A percentile compares a stretch with the other conserved stretches of the same genome.
Evolutionary conservation across 2,797 vertebrate genomes (phyloP).

Genomic region (Malacoraja senta): DNA sequence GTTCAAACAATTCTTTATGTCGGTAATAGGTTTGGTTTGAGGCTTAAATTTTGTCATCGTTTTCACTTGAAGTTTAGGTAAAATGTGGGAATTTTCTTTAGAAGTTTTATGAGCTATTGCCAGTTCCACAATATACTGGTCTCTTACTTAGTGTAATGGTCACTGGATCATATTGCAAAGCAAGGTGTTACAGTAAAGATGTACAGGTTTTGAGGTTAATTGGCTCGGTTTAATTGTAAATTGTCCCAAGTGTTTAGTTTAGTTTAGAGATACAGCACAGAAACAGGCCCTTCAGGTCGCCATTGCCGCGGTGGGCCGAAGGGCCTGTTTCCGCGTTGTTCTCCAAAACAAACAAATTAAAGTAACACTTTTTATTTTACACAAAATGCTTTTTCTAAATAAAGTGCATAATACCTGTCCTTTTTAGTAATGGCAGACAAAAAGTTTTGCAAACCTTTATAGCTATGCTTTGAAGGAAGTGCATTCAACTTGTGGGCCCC

Average conservation of each 20-base stretch:
- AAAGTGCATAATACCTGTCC: not conserved
- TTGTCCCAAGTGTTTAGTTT: too few species aligned
- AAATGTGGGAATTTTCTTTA: not conserved
- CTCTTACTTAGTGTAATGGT: not conserved
- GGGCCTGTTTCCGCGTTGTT: too few species aligned
- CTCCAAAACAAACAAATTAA: too few species aligned
- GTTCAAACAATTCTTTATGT: not conserved
- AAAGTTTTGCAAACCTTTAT: not conserved
- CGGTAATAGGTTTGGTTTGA: not conserved
- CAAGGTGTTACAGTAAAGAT: not conserved
- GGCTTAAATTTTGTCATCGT: not conserved
- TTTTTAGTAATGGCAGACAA: not conserved
- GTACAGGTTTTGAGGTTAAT: too few species aligned
- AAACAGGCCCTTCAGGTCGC: too few species aligned
- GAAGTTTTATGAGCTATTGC: not conserved
- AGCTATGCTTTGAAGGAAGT: not conserved
- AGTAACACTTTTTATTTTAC: not conserved
- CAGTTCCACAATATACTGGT: not conserved
- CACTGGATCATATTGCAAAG: not conserved
- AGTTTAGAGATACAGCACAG: too few species aligned
- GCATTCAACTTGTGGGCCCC: too few species aligned
- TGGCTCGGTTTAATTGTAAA: too few species aligned
- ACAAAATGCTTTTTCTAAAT: not conserved
- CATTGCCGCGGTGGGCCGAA: too few species aligned
- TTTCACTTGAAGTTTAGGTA: not conserved